Evolutionary conservation across 2,888 invertebrate genomes (phyloP).

Genomic region (Opisthograptis luteolata): DNA sequence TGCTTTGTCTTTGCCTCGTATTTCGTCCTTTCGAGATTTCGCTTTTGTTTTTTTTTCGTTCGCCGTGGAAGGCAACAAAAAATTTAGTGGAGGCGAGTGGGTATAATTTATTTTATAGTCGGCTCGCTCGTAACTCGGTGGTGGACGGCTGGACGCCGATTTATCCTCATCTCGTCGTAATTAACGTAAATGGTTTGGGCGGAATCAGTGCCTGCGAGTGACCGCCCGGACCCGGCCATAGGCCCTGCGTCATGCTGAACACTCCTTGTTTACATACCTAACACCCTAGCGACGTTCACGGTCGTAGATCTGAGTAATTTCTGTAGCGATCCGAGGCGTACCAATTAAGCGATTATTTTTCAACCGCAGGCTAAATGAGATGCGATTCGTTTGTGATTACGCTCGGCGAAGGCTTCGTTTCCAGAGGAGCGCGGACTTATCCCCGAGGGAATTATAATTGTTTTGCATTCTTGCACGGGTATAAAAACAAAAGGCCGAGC

Average conservation of each 20-base stretch:
- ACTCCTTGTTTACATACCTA: slow-evolving; percentile 56
- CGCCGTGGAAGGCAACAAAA: slow-evolving; percentile 77
- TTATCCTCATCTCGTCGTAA: slow-evolving; percentile 82
- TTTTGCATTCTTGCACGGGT: slow-evolving; percentile 83
- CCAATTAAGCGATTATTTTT: slow-evolving; percentile 68
- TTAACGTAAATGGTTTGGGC: slow-evolving; percentile 84
- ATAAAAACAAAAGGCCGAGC: slow-evolving; percentile 80
- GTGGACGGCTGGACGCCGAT: slow-evolving; percentile 83
- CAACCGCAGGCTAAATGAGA: slow-evolving; percentile 72
- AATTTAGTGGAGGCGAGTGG: slow-evolving; percentile 83
- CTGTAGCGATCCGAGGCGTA: slow-evolving; percentile 46
- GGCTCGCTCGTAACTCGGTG: slow-evolving; percentile 82
- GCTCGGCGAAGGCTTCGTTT: slow-evolving; percentile 56
- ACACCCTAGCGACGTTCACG: slow-evolving; percentile 39
- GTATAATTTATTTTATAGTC: slow-evolving; percentile 85
- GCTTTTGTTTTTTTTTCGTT: slow-evolving; percentile 76
- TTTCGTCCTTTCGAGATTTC: slow-evolving; percentile 82
- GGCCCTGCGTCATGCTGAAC: slow-evolving; percentile 47
- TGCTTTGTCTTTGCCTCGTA: slow-evolving; percentile 84
- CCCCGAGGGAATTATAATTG: slow-evolving; percentile 82
- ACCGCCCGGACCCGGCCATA: slow-evolving; percentile 48
- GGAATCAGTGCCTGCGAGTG: slow-evolving; percentile 68
- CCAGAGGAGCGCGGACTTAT: slow-evolving; percentile 72
- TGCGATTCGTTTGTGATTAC: slow-evolving; percentile 69
- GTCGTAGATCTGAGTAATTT: slow-evolving; percentile 34